Conservation (phyloP, 2,888 invertebrate species). For the Lagria hirta region DNA sequence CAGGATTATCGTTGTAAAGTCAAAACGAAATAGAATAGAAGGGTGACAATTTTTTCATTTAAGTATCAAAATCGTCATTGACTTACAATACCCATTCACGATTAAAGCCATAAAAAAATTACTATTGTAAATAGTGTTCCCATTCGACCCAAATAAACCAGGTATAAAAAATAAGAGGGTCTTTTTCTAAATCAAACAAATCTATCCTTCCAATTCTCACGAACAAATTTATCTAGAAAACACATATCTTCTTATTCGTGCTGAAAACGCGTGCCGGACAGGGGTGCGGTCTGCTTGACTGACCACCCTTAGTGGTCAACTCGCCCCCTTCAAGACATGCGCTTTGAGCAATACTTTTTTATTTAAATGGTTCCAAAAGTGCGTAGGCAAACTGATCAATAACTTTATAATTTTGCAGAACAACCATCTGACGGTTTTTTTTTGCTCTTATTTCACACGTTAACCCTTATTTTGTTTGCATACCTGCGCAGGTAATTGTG, state of each 20-base stretch:
- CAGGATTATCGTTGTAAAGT: slow-evolving; percentile 51
- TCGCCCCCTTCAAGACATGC: slow-evolving; percentile 36
- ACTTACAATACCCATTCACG: slow-evolving; percentile 49
- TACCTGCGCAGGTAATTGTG: slow-evolving; percentile 37
- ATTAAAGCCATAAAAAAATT: slow-evolving; percentile 42
- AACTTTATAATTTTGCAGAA: slow-evolving; percentile 47
- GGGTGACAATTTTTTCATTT: slow-evolving; percentile 45
- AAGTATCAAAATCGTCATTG: slow-evolving; percentile 49
- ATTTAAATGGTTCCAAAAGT: slow-evolving; percentile 27
- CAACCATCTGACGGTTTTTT: slow-evolving; percentile 38
- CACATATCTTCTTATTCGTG: slow-evolving; percentile 34
- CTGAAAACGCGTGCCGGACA: slow-evolving; percentile 39
- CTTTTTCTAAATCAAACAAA: slow-evolving; percentile 50
- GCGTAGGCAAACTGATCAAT: slow-evolving; percentile 46
- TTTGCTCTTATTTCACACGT: slow-evolving; percentile 39
- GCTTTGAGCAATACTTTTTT: slow-evolving; percentile 34
- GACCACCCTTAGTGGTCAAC: slow-evolving; percentile 49
- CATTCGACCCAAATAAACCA: slow-evolving; percentile 33
- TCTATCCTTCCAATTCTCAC: slow-evolving; percentile 38
- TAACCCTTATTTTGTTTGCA: slow-evolving; percentile 37
- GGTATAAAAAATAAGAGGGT: slow-evolving; percentile 42
- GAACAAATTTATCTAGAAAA: slow-evolving; percentile 36
- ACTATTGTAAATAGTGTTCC: slow-evolving; percentile 27
- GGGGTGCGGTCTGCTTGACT: slow-evolving; percentile 48
- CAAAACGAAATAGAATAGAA: slow-evolving; percentile 33